Evolutionary conservation across 2,797 vertebrate genomes (phyloP).

Genomic region (Hydrophis major): DNA sequence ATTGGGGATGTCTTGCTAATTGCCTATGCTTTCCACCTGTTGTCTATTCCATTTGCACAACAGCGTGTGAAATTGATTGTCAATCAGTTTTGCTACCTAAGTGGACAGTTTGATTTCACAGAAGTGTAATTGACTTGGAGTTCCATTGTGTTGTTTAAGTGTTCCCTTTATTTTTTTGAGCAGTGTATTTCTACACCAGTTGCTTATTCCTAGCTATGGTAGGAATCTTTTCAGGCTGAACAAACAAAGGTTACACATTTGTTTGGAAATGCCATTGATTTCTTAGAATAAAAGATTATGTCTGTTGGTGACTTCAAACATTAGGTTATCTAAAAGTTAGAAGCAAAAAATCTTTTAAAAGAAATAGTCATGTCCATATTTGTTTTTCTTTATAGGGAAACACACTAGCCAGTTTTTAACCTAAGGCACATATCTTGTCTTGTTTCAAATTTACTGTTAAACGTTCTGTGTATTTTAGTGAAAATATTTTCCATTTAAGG

Average conservation of each 20-base stretch:
- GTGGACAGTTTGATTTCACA: too few relatives aligned
- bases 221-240: not conserved
- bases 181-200: not conserved
- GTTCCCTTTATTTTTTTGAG: too few relatives aligned
- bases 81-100: too few relatives aligned
- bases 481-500: slow-evolving; percentile 27
- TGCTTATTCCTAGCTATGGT: not conserved
- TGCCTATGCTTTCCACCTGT: too few relatives aligned
- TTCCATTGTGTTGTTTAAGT: too few relatives aligned
- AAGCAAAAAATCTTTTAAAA: not conserved
- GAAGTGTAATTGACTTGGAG: too few relatives aligned
- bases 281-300: not conserved
- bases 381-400: not conserved
- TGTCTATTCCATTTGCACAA: too few relatives aligned
- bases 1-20: too few relatives aligned
- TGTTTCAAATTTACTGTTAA: not conserved
- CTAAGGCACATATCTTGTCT: not conserved
- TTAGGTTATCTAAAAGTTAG: not conserved
- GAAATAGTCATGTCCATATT: not conserved
- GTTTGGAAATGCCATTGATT: not conserved
- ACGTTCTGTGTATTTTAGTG: slow-evolving; percentile 11
- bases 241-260: not conserved
- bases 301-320: not conserved
- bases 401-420: not conserved
- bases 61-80: too few relatives aligned